A percentile compares a stretch with the other conserved stretches of the same genome.
Conservation (phyloP, 2,113 vertebrate species). For the Takifugu bimaculatus region DNA sequence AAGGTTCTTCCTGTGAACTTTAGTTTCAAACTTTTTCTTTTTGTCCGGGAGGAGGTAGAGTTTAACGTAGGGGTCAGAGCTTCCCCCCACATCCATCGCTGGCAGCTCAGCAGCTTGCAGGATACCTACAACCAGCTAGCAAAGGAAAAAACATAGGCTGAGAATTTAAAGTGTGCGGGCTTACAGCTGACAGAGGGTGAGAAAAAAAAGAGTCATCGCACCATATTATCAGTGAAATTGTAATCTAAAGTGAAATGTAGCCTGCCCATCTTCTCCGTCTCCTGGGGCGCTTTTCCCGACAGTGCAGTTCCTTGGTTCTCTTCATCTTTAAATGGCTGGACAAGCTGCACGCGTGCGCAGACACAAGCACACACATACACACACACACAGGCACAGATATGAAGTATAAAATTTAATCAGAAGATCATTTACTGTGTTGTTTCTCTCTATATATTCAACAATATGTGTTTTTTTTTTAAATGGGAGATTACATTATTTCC, state of each 20-base stretch:
- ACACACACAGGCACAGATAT: too few relatives aligned
- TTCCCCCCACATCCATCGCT: conserved; percentile 87
- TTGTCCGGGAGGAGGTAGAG: too few relatives aligned
- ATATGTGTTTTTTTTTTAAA: background rate
- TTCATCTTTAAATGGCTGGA: conserved; percentile 80
- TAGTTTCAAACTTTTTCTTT: too few relatives aligned
- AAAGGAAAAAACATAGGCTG: background rate
- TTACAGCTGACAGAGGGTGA: background rate
- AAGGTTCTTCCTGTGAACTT: too few relatives aligned
- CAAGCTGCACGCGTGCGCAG: conserved; percentile 19
- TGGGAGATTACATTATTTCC: too few relatives aligned
- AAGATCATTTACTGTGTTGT: background rate
- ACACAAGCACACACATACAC: too few relatives aligned
- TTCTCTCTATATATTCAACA: conserved; percentile 12
- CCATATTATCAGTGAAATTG: conserved; percentile 93
- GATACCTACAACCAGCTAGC: conserved; percentile 77
- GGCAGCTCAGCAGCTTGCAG: conserved; percentile 81
- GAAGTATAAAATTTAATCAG: conserved; percentile 7
- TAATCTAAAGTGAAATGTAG: conserved; percentile 94
- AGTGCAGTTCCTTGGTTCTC: conserved; percentile 84
- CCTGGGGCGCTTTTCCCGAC: conserved; percentile 86
- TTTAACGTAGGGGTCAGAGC: conserved; percentile 87
- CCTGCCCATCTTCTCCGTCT: conserved; percentile 88
- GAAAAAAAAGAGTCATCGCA: conserved; percentile 56
- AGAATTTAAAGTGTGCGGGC: conserved; percentile 7